Evolutionary conservation across 2,888 invertebrate genomes (phyloP).

Genomic region (Cerceris rybyensis): DNA sequence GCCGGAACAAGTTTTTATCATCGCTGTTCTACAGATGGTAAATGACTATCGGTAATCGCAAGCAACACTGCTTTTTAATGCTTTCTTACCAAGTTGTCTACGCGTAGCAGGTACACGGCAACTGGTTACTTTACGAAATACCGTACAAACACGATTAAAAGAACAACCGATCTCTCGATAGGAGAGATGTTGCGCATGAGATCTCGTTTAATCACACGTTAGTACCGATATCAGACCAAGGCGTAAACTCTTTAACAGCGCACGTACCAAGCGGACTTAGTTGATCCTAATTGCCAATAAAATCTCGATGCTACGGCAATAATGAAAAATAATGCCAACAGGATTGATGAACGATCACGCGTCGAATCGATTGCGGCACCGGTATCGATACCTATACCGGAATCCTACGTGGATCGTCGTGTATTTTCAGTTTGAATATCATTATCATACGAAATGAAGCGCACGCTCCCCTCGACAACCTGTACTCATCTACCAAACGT

Average conservation of each 20-base stretch:
- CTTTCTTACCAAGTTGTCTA: neutral
- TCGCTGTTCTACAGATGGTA: neutral
- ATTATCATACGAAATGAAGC: slow-evolving; percentile 62
- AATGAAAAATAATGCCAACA: neutral
- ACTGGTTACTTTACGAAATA: neutral
- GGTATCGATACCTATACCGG: neutral
- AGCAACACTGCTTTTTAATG: slow-evolving; percentile 40
- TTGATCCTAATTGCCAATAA: slow-evolving; percentile 44
- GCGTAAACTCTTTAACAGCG: too few relatives aligned
- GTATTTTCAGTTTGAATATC: slow-evolving; percentile 56
- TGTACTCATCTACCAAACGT: slow-evolving; percentile 43
- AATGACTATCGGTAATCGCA: slow-evolving; percentile 40
- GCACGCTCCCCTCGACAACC: slow-evolving; percentile 32
- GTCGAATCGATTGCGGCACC: slow-evolving; percentile 15
- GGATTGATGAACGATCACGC: neutral
- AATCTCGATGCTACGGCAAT: slow-evolving; percentile 21
- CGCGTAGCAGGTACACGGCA: neutral
- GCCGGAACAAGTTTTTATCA: slow-evolving; percentile 41
- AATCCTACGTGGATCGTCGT: slow-evolving; percentile 26
- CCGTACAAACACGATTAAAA: neutral
- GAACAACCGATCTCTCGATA: too few relatives aligned
- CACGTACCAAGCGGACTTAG: neutral
- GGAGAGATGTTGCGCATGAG: too few relatives aligned
- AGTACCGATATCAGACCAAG: too few relatives aligned
- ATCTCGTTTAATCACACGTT: too few relatives aligned